phyloP scores from a whole-genome alignment of 2,113 vertebrate genomes.

The Tenrec ecaudatus region DNA sequence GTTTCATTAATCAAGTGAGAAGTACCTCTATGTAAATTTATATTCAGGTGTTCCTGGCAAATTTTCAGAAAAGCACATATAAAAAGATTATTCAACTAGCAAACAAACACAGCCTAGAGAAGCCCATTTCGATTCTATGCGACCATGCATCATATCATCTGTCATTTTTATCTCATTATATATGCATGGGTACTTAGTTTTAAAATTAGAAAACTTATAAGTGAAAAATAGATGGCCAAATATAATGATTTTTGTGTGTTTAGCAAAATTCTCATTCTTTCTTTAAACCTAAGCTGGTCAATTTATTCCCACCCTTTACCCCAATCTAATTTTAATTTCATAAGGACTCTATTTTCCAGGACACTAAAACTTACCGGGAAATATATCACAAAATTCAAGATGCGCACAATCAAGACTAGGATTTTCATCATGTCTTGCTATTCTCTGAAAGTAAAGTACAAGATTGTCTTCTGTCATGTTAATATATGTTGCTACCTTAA shows the following conservation, averaged over 20 bases:
- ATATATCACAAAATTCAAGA: slow-evolving; percentile 47
- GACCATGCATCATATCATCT: not conserved
- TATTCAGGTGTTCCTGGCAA: not conserved
- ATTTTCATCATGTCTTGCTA: slow-evolving; percentile 59
- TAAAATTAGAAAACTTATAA: slow-evolving; percentile 22
- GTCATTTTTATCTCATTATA: slow-evolving; percentile 31
- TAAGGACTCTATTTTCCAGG: slow-evolving; percentile 10
- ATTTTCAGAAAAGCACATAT: not conserved
- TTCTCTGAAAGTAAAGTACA: slow-evolving; percentile 22
- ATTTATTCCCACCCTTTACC: not conserved
- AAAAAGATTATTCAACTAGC: not conserved
- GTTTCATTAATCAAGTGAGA: slow-evolving; percentile 12
- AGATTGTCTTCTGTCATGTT: slow-evolving; percentile 29
- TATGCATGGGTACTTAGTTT: not conserved
- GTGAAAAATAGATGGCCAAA: slow-evolving; percentile 9
- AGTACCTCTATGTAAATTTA: not conserved
- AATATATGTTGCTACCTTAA: not conserved
- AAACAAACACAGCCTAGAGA: not conserved
- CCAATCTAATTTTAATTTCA: slow-evolving; percentile 8
- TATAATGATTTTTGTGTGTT: not conserved
- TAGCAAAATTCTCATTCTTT: slow-evolving; percentile 37
- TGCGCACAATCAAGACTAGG: not conserved
- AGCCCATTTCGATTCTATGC: not conserved
- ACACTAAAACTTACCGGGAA: slow-evolving; percentile 61
- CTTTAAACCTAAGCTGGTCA: not conserved